Evolutionary conservation across 2,797 vertebrate species (phyloP).

Genomic region (Xerus rutilus): DNA sequence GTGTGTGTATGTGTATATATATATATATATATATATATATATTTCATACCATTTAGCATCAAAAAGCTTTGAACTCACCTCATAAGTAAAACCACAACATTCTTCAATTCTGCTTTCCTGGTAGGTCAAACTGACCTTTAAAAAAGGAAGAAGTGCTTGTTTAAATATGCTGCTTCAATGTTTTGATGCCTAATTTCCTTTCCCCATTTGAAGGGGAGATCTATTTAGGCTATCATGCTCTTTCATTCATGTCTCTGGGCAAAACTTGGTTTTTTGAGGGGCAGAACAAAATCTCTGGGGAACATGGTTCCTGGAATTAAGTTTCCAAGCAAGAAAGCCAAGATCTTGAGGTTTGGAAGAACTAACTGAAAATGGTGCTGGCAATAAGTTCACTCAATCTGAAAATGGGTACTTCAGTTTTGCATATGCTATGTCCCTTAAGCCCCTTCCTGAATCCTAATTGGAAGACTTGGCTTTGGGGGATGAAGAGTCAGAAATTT

Average conservation of each 20-base stretch:
- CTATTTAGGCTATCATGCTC: neutral
- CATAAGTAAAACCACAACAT: constrained; percentile 80
- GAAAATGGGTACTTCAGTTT: constrained; percentile 65
- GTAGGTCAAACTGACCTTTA: constrained; percentile 59
- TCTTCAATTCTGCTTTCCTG: constrained; percentile 73
- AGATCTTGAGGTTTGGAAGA: constrained; percentile 76
- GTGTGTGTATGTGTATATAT: too few species aligned
- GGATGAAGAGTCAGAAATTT: constrained; percentile 39
- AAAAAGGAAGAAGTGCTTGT: neutral
- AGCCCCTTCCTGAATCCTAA: constrained; percentile 2
- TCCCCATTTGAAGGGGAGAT: neutral
- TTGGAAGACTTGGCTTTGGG: constrained; percentile 1
- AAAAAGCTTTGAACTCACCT: constrained; percentile 75
- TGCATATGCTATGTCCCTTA: neutral
- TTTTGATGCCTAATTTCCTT: neutral
- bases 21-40: neutral
- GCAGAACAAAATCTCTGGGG: constrained; percentile 41
- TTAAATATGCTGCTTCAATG: constrained; percentile 18
- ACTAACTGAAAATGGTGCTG: constrained; percentile 67
- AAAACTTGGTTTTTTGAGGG: constrained; percentile 52
- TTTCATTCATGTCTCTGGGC: constrained; percentile 23
- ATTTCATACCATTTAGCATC: constrained; percentile 66
- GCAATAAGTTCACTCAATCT: constrained; percentile 49
- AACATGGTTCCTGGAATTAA: constrained; percentile 34
- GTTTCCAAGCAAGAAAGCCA: constrained; percentile 74